These are phyloP conservation scores for Bombus sibiricus DNA, from an alignment of 1,140 invertebrate genomes.

Conservation along the genomic window DNA sequence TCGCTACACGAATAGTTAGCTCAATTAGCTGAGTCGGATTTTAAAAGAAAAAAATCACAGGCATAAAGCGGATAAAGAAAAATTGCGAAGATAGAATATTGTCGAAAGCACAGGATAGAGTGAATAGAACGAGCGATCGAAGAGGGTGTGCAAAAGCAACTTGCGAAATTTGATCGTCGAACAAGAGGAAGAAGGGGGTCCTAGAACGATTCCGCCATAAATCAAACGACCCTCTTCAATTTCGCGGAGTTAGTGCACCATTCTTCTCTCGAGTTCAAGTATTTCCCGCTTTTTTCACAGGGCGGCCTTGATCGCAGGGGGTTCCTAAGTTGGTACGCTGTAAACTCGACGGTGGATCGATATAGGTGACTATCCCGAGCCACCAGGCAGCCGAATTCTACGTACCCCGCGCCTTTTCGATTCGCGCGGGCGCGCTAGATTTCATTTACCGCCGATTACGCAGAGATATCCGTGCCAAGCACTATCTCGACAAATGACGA, in stretches of 20 bases:
- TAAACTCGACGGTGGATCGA: conserved; percentile 57
- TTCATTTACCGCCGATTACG: conserved; percentile 19
- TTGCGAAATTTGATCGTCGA: conserved; percentile 52
- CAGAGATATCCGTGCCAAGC: no score
- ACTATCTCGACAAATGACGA: no score
- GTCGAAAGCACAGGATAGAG: no score
- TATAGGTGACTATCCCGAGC: conserved; percentile 42
- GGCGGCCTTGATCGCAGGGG: conserved; percentile 22
- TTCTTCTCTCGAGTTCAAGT: conserved; percentile 29
- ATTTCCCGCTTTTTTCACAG: conserved; percentile 51
- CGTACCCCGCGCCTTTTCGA: not conserved
- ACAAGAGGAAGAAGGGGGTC: conserved; percentile 10
- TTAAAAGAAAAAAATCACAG: no score
- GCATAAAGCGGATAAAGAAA: not conserved
- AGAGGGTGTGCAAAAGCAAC: conserved; percentile 26
- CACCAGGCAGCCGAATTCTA: conserved; percentile 44
- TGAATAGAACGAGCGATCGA: not conserved
- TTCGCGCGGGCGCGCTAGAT: not conserved
- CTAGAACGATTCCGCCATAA: conserved; percentile 57
- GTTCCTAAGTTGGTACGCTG: conserved; percentile 51
- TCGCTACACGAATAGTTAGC: no score
- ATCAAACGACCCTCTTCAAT: conserved; percentile 72
- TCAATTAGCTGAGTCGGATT: no score
- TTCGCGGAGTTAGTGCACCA: conserved; percentile 43
- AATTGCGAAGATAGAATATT: no score